Percentiles rank a stretch among this genome's conserved stretches.
phyloP scores from a whole-genome alignment of 2,888 invertebrate genomes.

The Apantesis nais region DNA sequence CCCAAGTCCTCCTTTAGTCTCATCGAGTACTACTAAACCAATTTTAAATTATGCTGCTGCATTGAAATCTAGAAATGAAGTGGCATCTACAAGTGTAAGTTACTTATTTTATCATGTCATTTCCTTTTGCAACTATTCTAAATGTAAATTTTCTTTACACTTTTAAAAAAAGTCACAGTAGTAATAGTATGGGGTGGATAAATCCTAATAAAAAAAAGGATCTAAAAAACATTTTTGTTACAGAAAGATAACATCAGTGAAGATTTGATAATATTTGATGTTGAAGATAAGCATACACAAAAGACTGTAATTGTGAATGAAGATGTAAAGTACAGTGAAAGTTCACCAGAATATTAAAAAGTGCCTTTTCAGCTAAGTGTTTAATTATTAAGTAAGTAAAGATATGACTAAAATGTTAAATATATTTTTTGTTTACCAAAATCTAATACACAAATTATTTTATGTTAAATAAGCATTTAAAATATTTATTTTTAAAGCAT shows the following conservation, averaged over 20 bases:
- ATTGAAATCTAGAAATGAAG: constrained; percentile 64
- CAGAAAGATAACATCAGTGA: constrained; percentile 70
- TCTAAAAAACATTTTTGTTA: constrained; percentile 28
- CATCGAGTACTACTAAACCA: constrained; percentile 58
- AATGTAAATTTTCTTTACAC: background rate
- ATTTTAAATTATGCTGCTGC: constrained; percentile 73
- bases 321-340: constrained; percentile 69
- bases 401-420: constrained; percentile 46
- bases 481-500: constrained; percentile 20
- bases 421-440: constrained; percentile 41
- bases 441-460: constrained; percentile 31
- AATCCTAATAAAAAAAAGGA: no score
- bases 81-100: constrained; percentile 74
- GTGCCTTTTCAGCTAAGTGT: constrained; percentile 67
- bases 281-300: constrained; percentile 68
- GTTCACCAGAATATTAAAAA: constrained; percentile 77
- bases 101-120: constrained; percentile 2
- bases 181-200: background rate
- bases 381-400: constrained; percentile 63
- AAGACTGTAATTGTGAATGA: constrained; percentile 68
- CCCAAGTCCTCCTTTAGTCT: constrained; percentile 60
- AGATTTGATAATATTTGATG: constrained; percentile 78
- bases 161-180: background rate
- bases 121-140: background rate
- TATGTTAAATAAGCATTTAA: constrained; percentile 21